Percentiles rank a stretch among this genome's conserved stretches.
Conservation (phyloP, 2,113 vertebrate species). For the Anoura caudifer region DNA sequence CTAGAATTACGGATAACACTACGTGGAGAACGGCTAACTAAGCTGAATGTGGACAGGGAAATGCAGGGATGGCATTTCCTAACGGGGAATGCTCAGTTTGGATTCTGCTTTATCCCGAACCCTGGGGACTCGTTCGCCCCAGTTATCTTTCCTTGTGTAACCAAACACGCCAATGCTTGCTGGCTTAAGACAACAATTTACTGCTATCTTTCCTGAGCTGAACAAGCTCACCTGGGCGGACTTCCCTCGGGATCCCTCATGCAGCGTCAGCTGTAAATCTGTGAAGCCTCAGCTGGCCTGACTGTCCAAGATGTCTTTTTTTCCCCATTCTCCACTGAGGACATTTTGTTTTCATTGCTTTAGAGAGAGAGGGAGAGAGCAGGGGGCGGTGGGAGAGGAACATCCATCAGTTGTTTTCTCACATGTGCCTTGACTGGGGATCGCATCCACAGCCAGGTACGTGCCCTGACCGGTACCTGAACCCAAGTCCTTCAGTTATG, state of each 20-base stretch:
- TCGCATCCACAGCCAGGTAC: too few species aligned
- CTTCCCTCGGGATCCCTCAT: background rate
- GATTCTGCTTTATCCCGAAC: background rate
- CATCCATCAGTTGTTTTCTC: too few species aligned
- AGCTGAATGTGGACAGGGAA: background rate
- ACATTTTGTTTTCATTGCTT: too few species aligned
- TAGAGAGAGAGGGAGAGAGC: too few species aligned
- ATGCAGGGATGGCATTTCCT: background rate
- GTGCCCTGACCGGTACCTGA: too few species aligned
- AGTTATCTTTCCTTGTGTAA: background rate
- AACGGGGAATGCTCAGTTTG: background rate
- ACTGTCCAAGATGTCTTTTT: background rate
- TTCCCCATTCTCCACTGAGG: too few species aligned
- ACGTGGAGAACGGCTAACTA: background rate
- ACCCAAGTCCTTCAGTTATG: too few species aligned
- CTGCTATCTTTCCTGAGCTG: background rate
- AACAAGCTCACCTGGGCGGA: background rate
- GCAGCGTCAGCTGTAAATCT: background rate
- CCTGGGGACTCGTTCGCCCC: background rate
- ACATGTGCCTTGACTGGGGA: too few species aligned
- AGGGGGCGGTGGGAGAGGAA: too few species aligned
- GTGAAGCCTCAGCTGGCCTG: fast-evolving
- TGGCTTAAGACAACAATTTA: background rate
- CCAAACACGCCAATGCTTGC: background rate
- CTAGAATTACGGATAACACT: background rate